Percentiles rank a stretch among this genome's conserved stretches.
Conservation (phyloP, 2,113 vertebrate genomes). For the Noturus placidus region DNA sequence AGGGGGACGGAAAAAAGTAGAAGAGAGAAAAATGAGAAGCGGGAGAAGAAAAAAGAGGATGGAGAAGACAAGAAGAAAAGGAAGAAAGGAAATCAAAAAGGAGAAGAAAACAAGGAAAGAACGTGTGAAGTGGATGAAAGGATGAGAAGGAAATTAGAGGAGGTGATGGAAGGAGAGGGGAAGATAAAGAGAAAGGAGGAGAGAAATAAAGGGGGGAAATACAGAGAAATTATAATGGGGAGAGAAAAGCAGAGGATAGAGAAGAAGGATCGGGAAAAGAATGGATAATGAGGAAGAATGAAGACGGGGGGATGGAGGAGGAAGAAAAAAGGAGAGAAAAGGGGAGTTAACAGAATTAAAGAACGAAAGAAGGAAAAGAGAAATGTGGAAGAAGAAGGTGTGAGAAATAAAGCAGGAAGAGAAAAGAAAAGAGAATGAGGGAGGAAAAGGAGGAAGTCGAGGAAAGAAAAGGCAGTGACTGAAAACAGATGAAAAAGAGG, state of each 20-base stretch:
- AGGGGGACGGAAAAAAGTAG: background rate
- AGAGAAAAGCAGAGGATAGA: background rate
- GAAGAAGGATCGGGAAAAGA: background rate
- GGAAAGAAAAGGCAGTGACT: background rate
- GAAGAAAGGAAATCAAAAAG: background rate
- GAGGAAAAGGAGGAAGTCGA: too few species aligned
- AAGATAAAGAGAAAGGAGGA: background rate
- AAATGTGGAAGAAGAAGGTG: too few species aligned
- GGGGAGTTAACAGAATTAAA: background rate
- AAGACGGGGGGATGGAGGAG: background rate
- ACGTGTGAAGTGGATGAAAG: background rate
- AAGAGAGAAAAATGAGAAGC: background rate
- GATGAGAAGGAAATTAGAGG: background rate
- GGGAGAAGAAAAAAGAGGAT: background rate
- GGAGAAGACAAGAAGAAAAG: background rate
- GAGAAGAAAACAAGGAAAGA: background rate
- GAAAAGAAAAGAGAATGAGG: background rate
- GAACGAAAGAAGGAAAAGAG: background rate
- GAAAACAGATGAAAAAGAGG: background rate
- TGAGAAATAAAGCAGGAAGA: background rate
- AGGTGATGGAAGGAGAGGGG: background rate
- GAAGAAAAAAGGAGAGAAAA: background rate
- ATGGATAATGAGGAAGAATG: background rate
- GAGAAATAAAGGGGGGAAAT: background rate
- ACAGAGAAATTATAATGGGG: background rate